phyloP scores from a whole-genome alignment of 2,797 vertebrate genomes.

The Carapus acus region DNA sequence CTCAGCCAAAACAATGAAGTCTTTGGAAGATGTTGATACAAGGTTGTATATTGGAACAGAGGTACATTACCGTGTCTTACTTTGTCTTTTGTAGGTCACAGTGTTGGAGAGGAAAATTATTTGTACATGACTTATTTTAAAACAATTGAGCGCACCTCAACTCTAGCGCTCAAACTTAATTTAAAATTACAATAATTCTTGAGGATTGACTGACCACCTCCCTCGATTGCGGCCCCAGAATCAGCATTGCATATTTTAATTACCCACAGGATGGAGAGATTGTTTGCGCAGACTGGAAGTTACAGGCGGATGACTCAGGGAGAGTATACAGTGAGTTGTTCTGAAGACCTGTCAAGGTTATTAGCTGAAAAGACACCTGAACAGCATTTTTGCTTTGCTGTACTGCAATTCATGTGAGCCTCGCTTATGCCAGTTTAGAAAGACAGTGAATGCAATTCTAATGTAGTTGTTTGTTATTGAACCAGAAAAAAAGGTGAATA shows the following conservation, averaged over 20 bases:
- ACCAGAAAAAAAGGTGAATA: too few relatives aligned
- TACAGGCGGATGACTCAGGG: slow-evolving; percentile 75
- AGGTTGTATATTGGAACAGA: slow-evolving; percentile 82
- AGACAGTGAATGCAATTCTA: too few relatives aligned
- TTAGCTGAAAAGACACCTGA: background rate
- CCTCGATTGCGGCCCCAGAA: background rate
- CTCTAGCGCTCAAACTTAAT: too few relatives aligned
- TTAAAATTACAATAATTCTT: too few relatives aligned
- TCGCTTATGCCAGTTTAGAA: too few relatives aligned
- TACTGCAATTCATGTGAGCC: too few relatives aligned
- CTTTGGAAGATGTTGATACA: slow-evolving; percentile 73
- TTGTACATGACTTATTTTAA: too few relatives aligned
- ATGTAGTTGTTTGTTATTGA: too few relatives aligned
- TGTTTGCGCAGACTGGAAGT: slow-evolving; percentile 84
- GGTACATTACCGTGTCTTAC: slow-evolving; percentile 58
- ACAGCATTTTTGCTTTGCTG: background rate
- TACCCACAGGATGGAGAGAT: slow-evolving; percentile 84
- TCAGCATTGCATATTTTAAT: slow-evolving; percentile 9
- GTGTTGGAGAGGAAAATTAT: too few relatives aligned
- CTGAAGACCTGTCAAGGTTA: background rate
- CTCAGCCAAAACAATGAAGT: slow-evolving; percentile 59
- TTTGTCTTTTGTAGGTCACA: background rate
- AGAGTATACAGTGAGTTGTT: slow-evolving; percentile 74
- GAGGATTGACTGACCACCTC: too few relatives aligned
- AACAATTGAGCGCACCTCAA: too few relatives aligned